A percentile compares a stretch with the other conserved stretches of the same genome.
Evolutionary conservation across 2,797 vertebrate species (phyloP).

Genomic region (Pipistrellus nathusii): DNA sequence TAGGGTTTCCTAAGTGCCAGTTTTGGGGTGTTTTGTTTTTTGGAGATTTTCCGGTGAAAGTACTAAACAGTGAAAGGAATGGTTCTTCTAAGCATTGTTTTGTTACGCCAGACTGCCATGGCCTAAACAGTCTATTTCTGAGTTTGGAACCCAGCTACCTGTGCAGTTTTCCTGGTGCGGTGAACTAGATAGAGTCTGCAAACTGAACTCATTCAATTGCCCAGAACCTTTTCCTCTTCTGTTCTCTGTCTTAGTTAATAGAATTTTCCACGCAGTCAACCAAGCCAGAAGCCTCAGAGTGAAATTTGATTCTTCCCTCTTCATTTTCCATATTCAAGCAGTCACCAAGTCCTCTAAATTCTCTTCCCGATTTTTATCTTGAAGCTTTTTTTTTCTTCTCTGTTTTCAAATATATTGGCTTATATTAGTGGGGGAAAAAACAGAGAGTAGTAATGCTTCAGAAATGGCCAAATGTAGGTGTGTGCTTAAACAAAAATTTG

Average conservation of each 20-base stretch:
- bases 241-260: slow-evolving; percentile 22
- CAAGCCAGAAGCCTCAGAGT: slow-evolving; percentile 22
- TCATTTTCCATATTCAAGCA: neutral
- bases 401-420: slow-evolving; percentile 25
- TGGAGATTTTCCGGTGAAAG: slow-evolving; percentile 32
- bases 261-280: slow-evolving; percentile 37
- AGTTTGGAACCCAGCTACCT: neutral
- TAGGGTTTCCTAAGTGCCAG: neutral
- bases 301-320: slow-evolving; percentile 48
- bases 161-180: neutral
- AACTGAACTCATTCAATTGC: neutral
- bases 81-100: neutral
- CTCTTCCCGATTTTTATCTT: slow-evolving; percentile 51
- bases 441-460: neutral
- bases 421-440: neutral
- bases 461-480: neutral
- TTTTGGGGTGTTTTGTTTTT: neutral
- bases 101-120: neutral
- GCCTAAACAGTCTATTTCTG: neutral
- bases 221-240: neutral
- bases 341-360: slow-evolving; percentile 2
- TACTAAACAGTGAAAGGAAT: neutral
- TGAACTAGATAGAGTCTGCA: neutral
- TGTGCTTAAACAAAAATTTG: slow-evolving; percentile 29
- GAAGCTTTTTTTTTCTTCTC: slow-evolving; percentile 4